A percentile compares a stretch with the other conserved stretches of the same genome.
These are phyloP conservation scores for Emys orbicularis DNA, from an alignment of 2,797 vertebrate genomes.

Conservation along the genomic window DNA sequence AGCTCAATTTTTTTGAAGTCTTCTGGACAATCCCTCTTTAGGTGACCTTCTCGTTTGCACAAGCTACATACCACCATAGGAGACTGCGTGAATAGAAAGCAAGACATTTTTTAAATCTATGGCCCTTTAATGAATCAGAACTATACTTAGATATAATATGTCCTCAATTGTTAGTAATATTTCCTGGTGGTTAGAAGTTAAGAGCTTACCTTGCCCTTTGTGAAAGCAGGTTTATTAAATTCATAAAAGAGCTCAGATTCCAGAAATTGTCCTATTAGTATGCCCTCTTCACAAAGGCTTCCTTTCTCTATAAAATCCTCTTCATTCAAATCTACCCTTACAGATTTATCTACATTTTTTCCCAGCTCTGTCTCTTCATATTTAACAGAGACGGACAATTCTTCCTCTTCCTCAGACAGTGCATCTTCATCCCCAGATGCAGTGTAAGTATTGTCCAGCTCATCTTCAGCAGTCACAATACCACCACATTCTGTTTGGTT, in stretches of 20 bases:
- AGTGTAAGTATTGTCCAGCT: constrained; percentile 82
- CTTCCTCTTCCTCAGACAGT: constrained; percentile 87
- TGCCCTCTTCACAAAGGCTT: constrained; percentile 73
- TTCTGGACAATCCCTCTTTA: constrained; percentile 95
- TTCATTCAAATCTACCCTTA: constrained; percentile 45
- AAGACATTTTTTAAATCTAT: constrained; percentile 23
- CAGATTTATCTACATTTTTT: constrained; percentile 39
- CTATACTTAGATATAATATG: background rate
- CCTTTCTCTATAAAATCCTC: constrained; percentile 67
- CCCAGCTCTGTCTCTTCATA: constrained; percentile 37
- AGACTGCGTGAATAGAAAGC: constrained; percentile 80
- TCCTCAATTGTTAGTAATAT: background rate
- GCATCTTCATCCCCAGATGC: constrained; percentile 86
- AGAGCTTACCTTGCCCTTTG: constrained; percentile 90
- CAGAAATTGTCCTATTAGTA: constrained; percentile 15
- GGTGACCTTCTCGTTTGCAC: constrained; percentile 94
- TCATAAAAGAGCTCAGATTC: constrained; percentile 82
- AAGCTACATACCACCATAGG: constrained; percentile 93
- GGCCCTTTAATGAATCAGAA: background rate
- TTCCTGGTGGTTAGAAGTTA: background rate
- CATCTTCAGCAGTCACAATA: constrained; percentile 81
- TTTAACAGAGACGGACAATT: constrained; percentile 51
- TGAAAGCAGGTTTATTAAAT: constrained; percentile 90
- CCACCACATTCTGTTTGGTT: constrained; percentile 72
- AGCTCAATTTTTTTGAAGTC: constrained; percentile 96